These are phyloP conservation scores for Sebastes hubbsi DNA, from an alignment of 2,797 vertebrate species.

Conservation along the genomic window DNA sequence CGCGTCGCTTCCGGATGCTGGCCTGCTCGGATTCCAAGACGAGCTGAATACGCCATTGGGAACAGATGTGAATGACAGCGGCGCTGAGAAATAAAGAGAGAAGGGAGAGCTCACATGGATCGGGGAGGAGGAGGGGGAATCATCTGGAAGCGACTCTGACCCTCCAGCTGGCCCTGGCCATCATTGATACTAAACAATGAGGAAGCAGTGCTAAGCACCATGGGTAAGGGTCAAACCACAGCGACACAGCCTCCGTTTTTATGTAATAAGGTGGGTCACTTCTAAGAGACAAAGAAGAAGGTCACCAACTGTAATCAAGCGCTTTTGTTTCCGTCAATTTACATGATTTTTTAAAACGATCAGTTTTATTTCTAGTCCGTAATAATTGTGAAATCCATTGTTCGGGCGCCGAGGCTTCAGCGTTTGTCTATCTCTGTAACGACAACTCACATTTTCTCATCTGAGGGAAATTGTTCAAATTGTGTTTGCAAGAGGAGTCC, in stretches of 20 bases:
- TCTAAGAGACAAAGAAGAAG: conserved; percentile 16
- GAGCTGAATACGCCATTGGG: conserved; percentile 59
- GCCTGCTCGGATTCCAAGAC: conserved; percentile 38
- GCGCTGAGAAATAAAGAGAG: conserved; percentile 50
- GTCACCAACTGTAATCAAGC: conserved; percentile 42
- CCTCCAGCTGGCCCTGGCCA: conserved; percentile 72
- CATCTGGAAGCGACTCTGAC: conserved; percentile 83
- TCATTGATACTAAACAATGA: conserved; percentile 67
- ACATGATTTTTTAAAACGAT: conserved; percentile 50
- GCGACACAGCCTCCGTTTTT: background rate
- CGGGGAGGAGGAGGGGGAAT: conserved; percentile 63
- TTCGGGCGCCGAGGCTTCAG: conserved; percentile 84
- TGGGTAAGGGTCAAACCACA: conserved; percentile 18
- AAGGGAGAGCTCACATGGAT: conserved; percentile 67
- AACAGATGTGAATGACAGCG: conserved; percentile 62
- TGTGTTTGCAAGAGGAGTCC: conserved; percentile 87
- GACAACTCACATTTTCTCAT: conserved; percentile 87
- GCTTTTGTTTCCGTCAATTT: conserved; percentile 37
- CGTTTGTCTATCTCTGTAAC: conserved; percentile 89
- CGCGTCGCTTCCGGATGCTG: conserved; percentile 84
- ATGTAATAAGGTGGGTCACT: background rate
- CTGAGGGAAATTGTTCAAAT: conserved; percentile 85
- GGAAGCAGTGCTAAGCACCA: conserved; percentile 39
- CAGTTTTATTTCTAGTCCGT: conserved; percentile 46
- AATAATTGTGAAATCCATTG: conserved; percentile 81